These are phyloP conservation scores for Sebastes dallii DNA, from an alignment of 2,797 vertebrate genomes.

Conservation along the genomic window DNA sequence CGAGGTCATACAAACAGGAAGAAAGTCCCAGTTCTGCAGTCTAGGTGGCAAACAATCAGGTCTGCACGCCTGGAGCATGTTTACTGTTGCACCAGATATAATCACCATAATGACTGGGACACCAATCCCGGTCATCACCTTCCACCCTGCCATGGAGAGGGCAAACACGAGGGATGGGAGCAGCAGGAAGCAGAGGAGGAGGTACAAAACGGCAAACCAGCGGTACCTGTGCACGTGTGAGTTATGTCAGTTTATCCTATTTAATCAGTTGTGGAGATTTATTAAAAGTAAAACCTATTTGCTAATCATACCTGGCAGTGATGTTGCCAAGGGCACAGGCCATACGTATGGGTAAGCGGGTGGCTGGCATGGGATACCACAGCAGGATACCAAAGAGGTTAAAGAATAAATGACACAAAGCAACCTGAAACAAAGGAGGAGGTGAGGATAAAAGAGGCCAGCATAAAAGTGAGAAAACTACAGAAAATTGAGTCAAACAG, in stretches of 20 bases:
- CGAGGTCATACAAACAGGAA: conserved; percentile 53
- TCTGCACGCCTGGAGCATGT: conserved; percentile 28
- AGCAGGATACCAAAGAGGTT: conserved; percentile 60
- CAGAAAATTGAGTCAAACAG: not conserved
- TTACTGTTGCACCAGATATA: conserved; percentile 4
- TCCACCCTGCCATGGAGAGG: conserved; percentile 59
- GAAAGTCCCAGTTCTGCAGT: conserved; percentile 52
- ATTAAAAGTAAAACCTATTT: too few relatives aligned
- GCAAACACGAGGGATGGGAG: conserved; percentile 51
- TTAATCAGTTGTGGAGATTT: too few relatives aligned
- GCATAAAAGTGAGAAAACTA: not conserved
- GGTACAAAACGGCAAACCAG: conserved; percentile 56
- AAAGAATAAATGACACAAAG: conserved; percentile 67
- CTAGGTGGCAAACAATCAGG: conserved; percentile 33
- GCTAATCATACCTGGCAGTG: conserved; percentile 38
- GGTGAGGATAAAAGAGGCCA: not conserved
- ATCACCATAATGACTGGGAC: conserved; percentile 24
- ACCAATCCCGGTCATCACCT: conserved; percentile 39
- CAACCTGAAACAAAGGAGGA: conserved; percentile 33
- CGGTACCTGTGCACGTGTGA: conserved; percentile 29
- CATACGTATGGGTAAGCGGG: conserved; percentile 60
- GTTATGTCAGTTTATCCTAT: not conserved
- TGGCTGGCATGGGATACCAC: conserved; percentile 59
- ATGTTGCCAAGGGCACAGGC: conserved; percentile 42
- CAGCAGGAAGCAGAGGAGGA: conserved; percentile 52